Percentiles rank a stretch among this genome's conserved stretches.
phyloP scores from a whole-genome alignment of 2,888 invertebrate genomes.

The Scaeva pyrastri region DNA sequence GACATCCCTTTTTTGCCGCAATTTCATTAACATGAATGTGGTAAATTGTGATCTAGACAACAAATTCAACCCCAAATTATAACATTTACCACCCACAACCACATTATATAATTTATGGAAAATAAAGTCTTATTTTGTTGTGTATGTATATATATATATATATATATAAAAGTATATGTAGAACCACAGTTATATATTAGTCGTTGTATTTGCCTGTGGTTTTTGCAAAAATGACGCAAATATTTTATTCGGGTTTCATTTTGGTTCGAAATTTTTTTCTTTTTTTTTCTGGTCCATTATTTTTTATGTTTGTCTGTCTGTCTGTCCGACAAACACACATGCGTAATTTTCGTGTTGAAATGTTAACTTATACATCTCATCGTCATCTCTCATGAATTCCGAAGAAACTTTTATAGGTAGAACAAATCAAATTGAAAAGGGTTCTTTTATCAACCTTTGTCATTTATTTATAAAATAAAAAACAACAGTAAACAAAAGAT shows the following conservation, averaged over 20 bases:
- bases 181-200: not conserved
- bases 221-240: slow-evolving; percentile 21
- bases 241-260: slow-evolving; percentile 8
- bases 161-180: not conserved
- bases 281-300: slow-evolving; percentile 13
- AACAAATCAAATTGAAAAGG: slow-evolving; percentile 22
- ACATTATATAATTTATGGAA: slow-evolving; percentile 5
- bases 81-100: slow-evolving; percentile 8
- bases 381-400: not conserved
- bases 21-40: slow-evolving; percentile 18
- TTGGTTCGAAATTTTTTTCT: not conserved
- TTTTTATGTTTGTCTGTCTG: not conserved
- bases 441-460: slow-evolving; percentile 17
- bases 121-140: slow-evolving; percentile 4
- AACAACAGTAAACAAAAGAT: not conserved
- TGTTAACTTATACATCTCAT: not conserved
- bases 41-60: slow-evolving; percentile 18
- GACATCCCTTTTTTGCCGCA: slow-evolving; percentile 1
- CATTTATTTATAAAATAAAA: not conserved
- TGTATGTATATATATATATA: not conserved
- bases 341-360: slow-evolving; percentile 3
- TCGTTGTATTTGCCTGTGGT: slow-evolving; percentile 2
- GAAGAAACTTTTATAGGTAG: not conserved
- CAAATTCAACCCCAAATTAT: slow-evolving; percentile 20
- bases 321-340: not conserved